A percentile compares a stretch with the other conserved stretches of the same genome.
phyloP scores from a whole-genome alignment of 1,140 invertebrate species.

The Mizuhopecten yessoensis region DNA sequence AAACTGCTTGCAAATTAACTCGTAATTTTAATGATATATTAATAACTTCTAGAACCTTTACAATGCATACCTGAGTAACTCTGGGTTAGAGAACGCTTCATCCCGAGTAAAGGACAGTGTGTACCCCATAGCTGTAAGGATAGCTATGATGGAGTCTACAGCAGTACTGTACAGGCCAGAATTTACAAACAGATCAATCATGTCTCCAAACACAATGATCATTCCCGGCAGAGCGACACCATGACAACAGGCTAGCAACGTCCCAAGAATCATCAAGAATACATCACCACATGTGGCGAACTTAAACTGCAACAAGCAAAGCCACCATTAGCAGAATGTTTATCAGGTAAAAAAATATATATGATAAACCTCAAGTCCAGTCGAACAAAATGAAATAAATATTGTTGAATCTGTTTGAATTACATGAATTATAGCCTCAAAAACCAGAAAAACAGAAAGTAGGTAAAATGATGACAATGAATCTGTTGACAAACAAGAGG shows the following conservation, averaged over 20 bases:
- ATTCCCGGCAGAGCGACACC: constrained; percentile 79
- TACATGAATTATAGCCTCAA: too few relatives aligned
- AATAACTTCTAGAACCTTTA: too few relatives aligned
- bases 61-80: neutral
- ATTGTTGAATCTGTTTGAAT: too few relatives aligned
- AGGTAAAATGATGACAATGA: too few relatives aligned
- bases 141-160: neutral
- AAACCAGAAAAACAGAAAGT: too few relatives aligned
- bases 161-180: constrained; percentile 50
- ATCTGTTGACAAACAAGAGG: too few relatives aligned
- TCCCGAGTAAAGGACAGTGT: neutral
- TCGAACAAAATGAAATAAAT: too few relatives aligned
- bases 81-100: neutral
- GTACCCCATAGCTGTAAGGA: neutral
- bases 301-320: constrained; percentile 78
- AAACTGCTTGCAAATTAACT: too few relatives aligned
- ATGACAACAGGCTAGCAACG: constrained; percentile 72
- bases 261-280: constrained; percentile 79
- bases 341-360: too few relatives aligned
- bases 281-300: constrained; percentile 77
- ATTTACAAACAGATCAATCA: constrained; percentile 80
- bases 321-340: too few relatives aligned
- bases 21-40: too few relatives aligned
- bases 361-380: too few relatives aligned
- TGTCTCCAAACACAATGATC: constrained; percentile 83